Evolutionary conservation across 2,888 invertebrate genomes (phyloP).

Genomic region (Gortyna flavago): DNA sequence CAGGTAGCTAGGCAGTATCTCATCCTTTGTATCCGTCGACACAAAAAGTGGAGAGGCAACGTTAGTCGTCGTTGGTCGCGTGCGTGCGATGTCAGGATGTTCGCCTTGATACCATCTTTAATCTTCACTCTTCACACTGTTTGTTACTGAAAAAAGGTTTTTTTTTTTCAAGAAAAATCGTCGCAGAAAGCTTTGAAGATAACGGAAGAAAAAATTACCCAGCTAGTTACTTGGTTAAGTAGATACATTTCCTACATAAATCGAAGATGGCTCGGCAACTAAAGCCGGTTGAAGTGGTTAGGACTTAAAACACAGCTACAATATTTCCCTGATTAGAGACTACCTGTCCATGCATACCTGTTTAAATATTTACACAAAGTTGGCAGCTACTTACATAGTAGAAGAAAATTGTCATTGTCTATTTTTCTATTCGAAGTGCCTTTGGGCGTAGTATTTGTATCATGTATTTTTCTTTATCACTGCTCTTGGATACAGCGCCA

Average conservation of each 20-base stretch:
- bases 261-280: slow-evolving; percentile 2
- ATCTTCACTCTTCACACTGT: slow-evolving; percentile 70
- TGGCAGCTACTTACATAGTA: slow-evolving; percentile 24
- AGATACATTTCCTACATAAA: slow-evolving; percentile 25
- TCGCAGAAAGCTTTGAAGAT: slow-evolving; percentile 34
- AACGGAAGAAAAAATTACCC: slow-evolving; percentile 22
- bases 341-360: slow-evolving; percentile 20
- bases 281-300: slow-evolving; percentile 23
- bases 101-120: slow-evolving; percentile 73
- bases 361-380: slow-evolving; percentile 50
- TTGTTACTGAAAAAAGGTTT: slow-evolving; percentile 53
- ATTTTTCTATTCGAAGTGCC: slow-evolving; percentile 44
- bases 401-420: slow-evolving; percentile 38
- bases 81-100: slow-evolving; percentile 68
- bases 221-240: slow-evolving; percentile 24
- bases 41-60: slow-evolving; percentile 62
- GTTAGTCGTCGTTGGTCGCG: slow-evolving; percentile 63
- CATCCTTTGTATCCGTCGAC: slow-evolving; percentile 67
- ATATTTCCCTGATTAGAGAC: slow-evolving; percentile 33
- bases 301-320: slow-evolving; percentile 19
- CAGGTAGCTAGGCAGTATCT: slow-evolving; percentile 60
- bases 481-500: slow-evolving; percentile 68
- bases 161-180: slow-evolving; percentile 39
- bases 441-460: slow-evolving; percentile 43
- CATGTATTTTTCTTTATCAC: slow-evolving; percentile 67